Evolutionary conservation across 1,140 invertebrate genomes (phyloP).

Genomic region (Drosophila pruinosa): DNA sequence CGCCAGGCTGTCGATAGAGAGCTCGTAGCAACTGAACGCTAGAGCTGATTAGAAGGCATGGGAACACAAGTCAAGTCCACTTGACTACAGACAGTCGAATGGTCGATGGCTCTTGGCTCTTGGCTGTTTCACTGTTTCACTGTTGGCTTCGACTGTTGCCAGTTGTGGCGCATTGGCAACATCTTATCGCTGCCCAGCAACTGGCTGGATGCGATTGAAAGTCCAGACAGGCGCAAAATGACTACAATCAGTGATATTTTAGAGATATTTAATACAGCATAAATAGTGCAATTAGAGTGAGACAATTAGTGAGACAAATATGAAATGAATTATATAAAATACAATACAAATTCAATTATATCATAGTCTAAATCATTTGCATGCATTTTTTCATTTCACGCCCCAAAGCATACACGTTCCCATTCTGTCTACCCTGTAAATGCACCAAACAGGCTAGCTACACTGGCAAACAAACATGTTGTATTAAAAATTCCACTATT

Average conservation of each 20-base stretch:
- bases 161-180: slow-evolving; percentile 17
- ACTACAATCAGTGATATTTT: not conserved
- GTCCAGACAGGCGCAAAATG: not conserved
- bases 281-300: not conserved
- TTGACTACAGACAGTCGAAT: slow-evolving; percentile 14
- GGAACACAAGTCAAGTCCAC: slow-evolving; percentile 1
- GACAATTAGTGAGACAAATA: slow-evolving; percentile 18
- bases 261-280: not conserved
- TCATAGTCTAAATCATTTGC: slow-evolving; percentile 25
- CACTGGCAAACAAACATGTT: too few species aligned
- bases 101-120: not conserved
- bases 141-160: slow-evolving; percentile 1
- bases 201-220: too few species aligned
- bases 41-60: slow-evolving; percentile 12
- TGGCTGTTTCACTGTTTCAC: not conserved
- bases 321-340: slow-evolving; percentile 2
- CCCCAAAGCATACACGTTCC: not conserved
- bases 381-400: slow-evolving; percentile 30
- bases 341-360: slow-evolving; percentile 26
- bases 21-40: slow-evolving; percentile 7
- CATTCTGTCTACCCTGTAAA: not conserved
- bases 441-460: not conserved
- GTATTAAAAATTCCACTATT: too few species aligned
- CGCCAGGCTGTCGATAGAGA: not conserved
- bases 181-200: slow-evolving; percentile 60